A percentile compares a stretch with the other conserved stretches of the same genome.
These are phyloP conservation scores for Eristalis intricaria DNA, from an alignment of 2,888 invertebrate genomes.

Conservation along the genomic window DNA sequence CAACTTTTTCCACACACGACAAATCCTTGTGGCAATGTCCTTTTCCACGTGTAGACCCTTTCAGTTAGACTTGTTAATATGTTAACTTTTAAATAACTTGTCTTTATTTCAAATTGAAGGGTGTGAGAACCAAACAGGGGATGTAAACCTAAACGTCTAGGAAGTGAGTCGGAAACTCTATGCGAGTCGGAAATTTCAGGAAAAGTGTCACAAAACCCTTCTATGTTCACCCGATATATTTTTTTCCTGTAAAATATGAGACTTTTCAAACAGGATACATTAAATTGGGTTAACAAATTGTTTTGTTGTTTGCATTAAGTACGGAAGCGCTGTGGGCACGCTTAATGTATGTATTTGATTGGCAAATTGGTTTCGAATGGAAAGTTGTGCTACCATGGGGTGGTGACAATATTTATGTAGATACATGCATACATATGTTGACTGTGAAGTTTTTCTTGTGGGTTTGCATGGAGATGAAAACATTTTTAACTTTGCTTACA, in stretches of 20 bases:
- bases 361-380: too few species aligned
- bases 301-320: conserved; percentile 30
- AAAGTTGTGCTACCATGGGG: too few species aligned
- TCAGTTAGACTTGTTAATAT: conserved; percentile 23
- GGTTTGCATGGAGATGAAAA: too few species aligned
- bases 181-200: conserved; percentile 17
- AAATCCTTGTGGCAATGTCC: neutral
- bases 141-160: conserved; percentile 25
- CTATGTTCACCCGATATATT: neutral
- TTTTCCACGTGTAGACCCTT: conserved; percentile 1
- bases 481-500: too few species aligned
- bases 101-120: neutral
- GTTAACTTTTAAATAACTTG: conserved; percentile 22
- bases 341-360: neutral
- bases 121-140: neutral
- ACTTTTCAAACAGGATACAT: conserved; percentile 44
- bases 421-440: too few species aligned
- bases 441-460: too few species aligned
- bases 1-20: conserved; percentile 12
- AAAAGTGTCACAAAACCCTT: conserved; percentile 29
- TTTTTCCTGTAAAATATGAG: conserved; percentile 32
- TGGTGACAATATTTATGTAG: too few species aligned
- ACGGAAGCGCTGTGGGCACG: neutral
- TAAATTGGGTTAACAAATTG: conserved; percentile 56
- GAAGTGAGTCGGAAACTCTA: conserved; percentile 22